Evolutionary conservation across 2,888 invertebrate genomes (phyloP).

Genomic region (Chydorus sphaericus): DNA sequence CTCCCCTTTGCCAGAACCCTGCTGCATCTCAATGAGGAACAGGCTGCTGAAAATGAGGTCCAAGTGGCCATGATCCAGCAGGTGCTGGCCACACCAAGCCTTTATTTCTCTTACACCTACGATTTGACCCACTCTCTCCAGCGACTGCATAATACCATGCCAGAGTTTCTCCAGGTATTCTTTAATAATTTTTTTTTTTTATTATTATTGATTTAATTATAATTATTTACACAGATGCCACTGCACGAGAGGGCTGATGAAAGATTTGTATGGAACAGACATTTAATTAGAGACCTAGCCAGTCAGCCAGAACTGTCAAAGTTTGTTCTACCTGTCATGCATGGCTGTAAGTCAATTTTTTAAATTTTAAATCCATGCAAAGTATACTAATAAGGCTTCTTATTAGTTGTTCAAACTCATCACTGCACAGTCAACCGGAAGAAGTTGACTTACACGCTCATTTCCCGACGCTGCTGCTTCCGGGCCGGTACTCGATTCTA

Average conservation of each 20-base stretch:
- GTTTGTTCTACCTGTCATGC: constrained; percentile 76
- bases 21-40: constrained; percentile 67
- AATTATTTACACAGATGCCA: constrained; percentile 41
- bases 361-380: not conserved
- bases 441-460: constrained; percentile 67
- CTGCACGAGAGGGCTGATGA: constrained; percentile 64
- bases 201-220: not conserved
- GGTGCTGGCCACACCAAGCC: constrained; percentile 66
- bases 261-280: constrained; percentile 87
- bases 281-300: constrained; percentile 54
- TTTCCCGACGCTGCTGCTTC: constrained; percentile 73
- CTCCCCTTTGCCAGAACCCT: constrained; percentile 73
- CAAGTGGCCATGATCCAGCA: constrained; percentile 74
- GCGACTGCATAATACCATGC: constrained; percentile 63
- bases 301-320: constrained; percentile 55
- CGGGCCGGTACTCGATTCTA: constrained; percentile 82
- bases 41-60: constrained; percentile 62
- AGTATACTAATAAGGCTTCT: constrained; percentile 25
- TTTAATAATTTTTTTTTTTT: not conserved
- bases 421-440: constrained; percentile 64
- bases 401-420: constrained; percentile 52
- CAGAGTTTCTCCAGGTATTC: constrained; percentile 57
- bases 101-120: constrained; percentile 87
- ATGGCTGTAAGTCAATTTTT: constrained; percentile 62
- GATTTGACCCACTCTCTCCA: constrained; percentile 88